Conservation (phyloP, 2,888 invertebrate genomes). For the Melipona bicolor region DNA sequence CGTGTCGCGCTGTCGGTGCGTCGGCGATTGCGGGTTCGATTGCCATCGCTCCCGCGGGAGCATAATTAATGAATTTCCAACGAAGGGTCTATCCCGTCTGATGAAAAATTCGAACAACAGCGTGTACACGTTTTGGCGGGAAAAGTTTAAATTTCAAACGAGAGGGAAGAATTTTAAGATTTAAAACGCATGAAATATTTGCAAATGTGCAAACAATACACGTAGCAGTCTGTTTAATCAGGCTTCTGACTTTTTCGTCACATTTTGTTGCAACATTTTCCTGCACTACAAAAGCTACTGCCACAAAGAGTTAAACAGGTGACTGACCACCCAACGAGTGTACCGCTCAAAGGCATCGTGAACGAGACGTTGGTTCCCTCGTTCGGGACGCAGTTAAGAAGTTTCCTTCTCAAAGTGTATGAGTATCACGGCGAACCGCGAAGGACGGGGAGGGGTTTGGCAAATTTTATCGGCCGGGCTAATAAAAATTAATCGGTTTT, state of each 20-base stretch:
- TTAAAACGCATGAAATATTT: no score
- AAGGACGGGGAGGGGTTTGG: not conserved
- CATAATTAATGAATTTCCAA: slow-evolving; percentile 50
- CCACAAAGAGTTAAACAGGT: not conserved
- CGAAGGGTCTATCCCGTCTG: not conserved
- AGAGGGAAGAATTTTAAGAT: no score
- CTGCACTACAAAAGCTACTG: no score
- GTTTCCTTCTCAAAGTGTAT: no score
- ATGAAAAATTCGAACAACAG: no score
- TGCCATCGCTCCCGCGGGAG: not conserved
- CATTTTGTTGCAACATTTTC: no score
- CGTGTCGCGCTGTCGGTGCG: not conserved
- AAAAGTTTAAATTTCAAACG: no score
- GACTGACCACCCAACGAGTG: not conserved
- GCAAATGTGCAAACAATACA: no score
- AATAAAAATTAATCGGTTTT: slow-evolving; percentile 42
- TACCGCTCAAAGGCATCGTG: not conserved
- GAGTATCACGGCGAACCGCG: not conserved
- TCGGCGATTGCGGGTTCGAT: slow-evolving; percentile 10
- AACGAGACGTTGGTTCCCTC: slow-evolving; percentile 2
- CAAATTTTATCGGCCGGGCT: slow-evolving; percentile 2
- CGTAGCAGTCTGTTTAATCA: no score
- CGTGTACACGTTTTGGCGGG: no score
- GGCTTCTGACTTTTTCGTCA: no score
- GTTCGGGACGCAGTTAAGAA: not conserved